Base-by-base conservation (phyloP, 2,113 vertebrate genomes). In the Porphyrio hochstetteri region DNA sequence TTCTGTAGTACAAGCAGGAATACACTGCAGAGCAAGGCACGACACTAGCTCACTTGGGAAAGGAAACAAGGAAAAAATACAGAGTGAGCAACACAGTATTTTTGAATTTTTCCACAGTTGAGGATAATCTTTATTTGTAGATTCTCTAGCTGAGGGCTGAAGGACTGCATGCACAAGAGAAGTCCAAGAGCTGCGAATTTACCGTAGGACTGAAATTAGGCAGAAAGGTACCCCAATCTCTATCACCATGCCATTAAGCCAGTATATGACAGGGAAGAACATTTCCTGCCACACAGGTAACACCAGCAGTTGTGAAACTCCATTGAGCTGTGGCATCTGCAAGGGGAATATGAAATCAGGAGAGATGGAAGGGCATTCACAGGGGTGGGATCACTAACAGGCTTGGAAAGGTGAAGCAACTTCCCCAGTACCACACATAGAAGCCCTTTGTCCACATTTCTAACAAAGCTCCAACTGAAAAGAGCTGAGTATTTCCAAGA, bases 231-330 rank as follows among this genome's bases (percentile, higher is more conserved):
- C 13, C 23, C 16, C 16, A 38, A 0, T 4, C 3, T 19, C 42
- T 28, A 21, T 52, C 29, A 23, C n/a, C 3, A 29, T 16, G 0
- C 0, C 1, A 3, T 23, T 33, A 16, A 35, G 10, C 1, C 24
- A 5, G 9, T 4, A 1, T 4, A 2, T 2, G 29, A 4, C 17
- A 63, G 35, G 13, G 23, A 25, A n/a, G 28, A 10, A 63, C 5
- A 12, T 11, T 33, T 12, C 10, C 38, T n/a, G 27, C 17, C 4
- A 0, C 0, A 0, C 42, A 65, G 40, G 59, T 4, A 3, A 13
- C 53, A 12, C 6, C 36, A 72, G 42, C 21, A 8, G 2, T 5
- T 2, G 13, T 21, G 56, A 67, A 70, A 13, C 13, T 36, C 33
- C 13, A 0, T 1, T 4, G 3, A 50, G 40, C 16, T n/a, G 40